Evolutionary conservation across 2,888 invertebrate genomes (phyloP), one percentile per base, ranked within the genome.

Genomic region (Patella pellucida): DNA sequence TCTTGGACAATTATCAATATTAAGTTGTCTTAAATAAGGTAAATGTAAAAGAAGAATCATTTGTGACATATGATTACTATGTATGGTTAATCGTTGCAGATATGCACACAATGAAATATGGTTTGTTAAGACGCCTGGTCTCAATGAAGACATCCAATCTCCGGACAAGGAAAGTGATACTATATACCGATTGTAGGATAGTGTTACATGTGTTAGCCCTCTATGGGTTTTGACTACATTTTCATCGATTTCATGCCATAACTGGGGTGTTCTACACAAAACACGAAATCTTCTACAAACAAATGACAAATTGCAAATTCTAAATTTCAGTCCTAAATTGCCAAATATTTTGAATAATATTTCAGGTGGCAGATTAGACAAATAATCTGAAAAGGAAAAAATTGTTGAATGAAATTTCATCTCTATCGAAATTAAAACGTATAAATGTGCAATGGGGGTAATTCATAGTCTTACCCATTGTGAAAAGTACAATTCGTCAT

Each of bases 1-100:
- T 54, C 54, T 54, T 54, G 54, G 54, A 54, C 54, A 54, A 54
- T 54, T 54, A 54, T 54, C n/a, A 54, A 54, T 54, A 15, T 54
- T 54, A 16, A 54, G 54, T 54, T 16, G 16, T 54, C 54, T 54
- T 54, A 54, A 54, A 41, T 41, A 41, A 41, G 31, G 31, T 54
- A 54, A 54, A 54, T 54, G 54, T 16, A 15, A 54, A n/a, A 54
- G 54, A 54, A 54, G 15, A 15, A 1, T 16, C 54, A 54, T n/a
- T 16, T 54, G 16, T 54, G 54, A 54, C 54, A 54, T 54, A n/a
- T 54, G 54, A 54, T 54, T n/a, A 54, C 54, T 54, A 54, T 54
- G 54, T 54, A 54, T 15, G 15, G 54, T 12, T 5, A 16, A n/a
- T 54, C n/a, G 16, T 54, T 54, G 3, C 14, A 54, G 54, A 15